Conservation (phyloP, 2,888 invertebrate genomes). For the Malthinus flaveolus region DNA sequence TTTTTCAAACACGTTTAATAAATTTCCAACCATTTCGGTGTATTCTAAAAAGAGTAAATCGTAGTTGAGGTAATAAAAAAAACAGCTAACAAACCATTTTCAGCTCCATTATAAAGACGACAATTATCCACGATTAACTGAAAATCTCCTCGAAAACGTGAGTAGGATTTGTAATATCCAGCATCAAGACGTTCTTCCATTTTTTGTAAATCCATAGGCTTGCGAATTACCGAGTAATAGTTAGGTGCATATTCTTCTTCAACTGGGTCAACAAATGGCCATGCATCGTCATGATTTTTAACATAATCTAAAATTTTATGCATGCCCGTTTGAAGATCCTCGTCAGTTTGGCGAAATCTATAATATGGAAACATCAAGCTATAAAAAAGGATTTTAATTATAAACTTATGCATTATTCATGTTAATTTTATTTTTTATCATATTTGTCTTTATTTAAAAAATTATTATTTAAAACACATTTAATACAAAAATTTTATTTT, state of each 20-base stretch:
- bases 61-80: not conserved
- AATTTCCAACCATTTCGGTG: conserved; percentile 83
- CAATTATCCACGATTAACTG: conserved; percentile 92
- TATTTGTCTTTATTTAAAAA: too few species aligned
- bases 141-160: conserved; percentile 86
- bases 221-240: conserved; percentile 72
- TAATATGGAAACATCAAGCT: conserved; percentile 35
- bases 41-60: conserved; percentile 65
- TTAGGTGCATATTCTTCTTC: conserved; percentile 92
- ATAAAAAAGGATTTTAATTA: not conserved
- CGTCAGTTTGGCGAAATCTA: conserved; percentile 80
- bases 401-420: not conserved
- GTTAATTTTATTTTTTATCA: not conserved
- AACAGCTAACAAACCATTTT: conserved; percentile 69
- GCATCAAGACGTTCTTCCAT: conserved; percentile 87
- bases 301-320: conserved; percentile 88
- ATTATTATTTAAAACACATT: not conserved
- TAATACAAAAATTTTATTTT: not conserved
- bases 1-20: conserved; percentile 79
- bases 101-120: conserved; percentile 87
- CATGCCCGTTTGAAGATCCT: conserved; percentile 87
- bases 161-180: conserved; percentile 77
- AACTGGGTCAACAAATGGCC: conserved; percentile 93
- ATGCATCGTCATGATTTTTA: conserved; percentile 87
- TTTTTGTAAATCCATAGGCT: conserved; percentile 84